Evolutionary conservation across 1,140 invertebrate genomes (phyloP).

Genomic region (Belonocnema kinseyi): DNA sequence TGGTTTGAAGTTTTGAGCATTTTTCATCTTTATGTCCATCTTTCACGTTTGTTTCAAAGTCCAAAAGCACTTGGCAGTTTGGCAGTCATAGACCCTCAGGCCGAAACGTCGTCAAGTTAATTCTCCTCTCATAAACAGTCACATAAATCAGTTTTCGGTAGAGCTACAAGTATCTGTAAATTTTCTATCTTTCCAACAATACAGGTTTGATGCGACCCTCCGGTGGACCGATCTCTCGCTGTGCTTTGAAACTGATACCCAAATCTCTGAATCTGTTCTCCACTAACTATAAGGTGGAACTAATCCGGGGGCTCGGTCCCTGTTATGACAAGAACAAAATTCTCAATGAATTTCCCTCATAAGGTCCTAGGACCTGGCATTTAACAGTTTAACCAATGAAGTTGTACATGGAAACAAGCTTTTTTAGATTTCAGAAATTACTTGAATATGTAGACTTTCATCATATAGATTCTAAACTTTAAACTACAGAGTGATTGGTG

Average conservation of each 20-base stretch:
- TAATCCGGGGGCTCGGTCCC: background rate
- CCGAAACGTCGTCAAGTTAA: conserved; percentile 10
- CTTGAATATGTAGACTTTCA: too few species aligned
- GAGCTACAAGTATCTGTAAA: conserved; percentile 5
- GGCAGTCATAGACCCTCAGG: background rate
- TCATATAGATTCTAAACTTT: too few species aligned
- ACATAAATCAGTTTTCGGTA: conserved; percentile 14
- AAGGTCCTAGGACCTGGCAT: background rate
- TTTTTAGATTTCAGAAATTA: too few species aligned
- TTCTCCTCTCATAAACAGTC: background rate
- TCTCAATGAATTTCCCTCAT: background rate
- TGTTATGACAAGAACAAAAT: background rate
- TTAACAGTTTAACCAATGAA: too few species aligned
- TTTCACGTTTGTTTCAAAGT: conserved; percentile 17
- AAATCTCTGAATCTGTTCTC: background rate
- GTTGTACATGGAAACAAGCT: too few species aligned
- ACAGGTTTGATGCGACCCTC: background rate
- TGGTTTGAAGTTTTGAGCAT: background rate
- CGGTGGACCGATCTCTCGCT: background rate
- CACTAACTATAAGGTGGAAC: background rate
- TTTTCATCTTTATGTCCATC: background rate
- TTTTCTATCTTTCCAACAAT: background rate
- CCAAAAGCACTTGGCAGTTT: background rate
- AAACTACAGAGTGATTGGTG: too few species aligned
- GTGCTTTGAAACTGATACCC: conserved; percentile 8